Conservation (phyloP, 2,797 vertebrate species). For the Eulemur coronatus region DNA sequence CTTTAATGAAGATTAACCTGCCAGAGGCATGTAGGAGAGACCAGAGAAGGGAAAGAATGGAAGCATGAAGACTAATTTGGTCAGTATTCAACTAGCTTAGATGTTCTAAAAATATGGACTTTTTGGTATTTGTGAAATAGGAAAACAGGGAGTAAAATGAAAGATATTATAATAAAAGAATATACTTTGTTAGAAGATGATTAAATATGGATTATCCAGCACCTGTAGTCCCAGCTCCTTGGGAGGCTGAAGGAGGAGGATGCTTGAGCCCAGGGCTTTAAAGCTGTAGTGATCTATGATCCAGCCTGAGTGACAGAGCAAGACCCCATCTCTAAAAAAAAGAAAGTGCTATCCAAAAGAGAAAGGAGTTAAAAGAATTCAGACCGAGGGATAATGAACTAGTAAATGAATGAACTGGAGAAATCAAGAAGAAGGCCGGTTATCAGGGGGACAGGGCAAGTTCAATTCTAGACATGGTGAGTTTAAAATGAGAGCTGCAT, state of each 20-base stretch:
- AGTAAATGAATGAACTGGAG: not conserved
- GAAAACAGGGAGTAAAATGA: not conserved
- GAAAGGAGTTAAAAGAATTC: not conserved
- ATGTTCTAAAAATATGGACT: not conserved
- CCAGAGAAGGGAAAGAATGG: not conserved
- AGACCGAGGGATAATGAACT: not conserved
- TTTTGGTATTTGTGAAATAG: slow-evolving; percentile 4
- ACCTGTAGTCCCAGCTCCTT: too few species aligned
- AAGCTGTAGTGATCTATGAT: too few species aligned
- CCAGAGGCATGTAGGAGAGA: not conserved
- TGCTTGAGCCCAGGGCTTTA: too few species aligned
- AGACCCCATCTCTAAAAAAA: too few species aligned
- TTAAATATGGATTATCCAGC: not conserved
- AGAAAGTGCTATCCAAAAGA: not conserved
- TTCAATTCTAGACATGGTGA: not conserved
- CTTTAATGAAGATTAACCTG: not conserved
- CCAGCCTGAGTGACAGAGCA: too few species aligned
- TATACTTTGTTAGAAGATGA: not conserved
- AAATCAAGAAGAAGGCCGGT: not conserved
- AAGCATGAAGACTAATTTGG: not conserved
- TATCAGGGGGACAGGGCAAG: not conserved
- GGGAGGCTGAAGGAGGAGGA: too few species aligned
- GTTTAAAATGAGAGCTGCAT: not conserved
- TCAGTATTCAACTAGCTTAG: not conserved
- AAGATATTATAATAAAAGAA: not conserved